phyloP scores from a whole-genome alignment of 2,888 invertebrate species.

The Drosophila diplacantha region DNA sequence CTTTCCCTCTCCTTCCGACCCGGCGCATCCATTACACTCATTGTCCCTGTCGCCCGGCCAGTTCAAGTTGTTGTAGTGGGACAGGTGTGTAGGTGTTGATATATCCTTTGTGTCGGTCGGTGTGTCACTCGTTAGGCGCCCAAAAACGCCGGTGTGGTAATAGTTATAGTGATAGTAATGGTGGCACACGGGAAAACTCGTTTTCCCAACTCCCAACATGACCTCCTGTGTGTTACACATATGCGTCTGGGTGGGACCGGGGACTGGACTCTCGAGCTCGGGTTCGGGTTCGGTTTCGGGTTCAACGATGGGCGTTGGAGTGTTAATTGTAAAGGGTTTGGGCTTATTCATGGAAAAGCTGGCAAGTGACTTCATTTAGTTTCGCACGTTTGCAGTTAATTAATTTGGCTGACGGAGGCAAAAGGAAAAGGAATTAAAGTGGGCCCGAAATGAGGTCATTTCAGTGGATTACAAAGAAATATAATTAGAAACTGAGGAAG shows the following conservation, averaged over 20 bases:
- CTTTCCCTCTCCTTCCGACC: slow-evolving; percentile 15
- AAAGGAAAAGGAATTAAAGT: background rate
- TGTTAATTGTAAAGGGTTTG: slow-evolving; percentile 59
- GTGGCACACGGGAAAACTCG: slow-evolving; percentile 24
- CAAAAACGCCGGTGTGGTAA: slow-evolving; percentile 29
- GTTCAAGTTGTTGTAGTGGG: slow-evolving; percentile 1
- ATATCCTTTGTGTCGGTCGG: slow-evolving; percentile 26
- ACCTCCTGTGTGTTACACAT: slow-evolving; percentile 28
- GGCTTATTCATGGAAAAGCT: slow-evolving; percentile 16
- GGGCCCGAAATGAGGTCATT: slow-evolving; percentile 13
- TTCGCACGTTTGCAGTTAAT: slow-evolving; percentile 63
- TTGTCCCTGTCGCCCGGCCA: slow-evolving; percentile 26
- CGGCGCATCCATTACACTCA: slow-evolving; percentile 23
- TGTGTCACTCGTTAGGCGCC: slow-evolving; percentile 44
- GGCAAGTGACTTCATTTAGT: slow-evolving; percentile 60
- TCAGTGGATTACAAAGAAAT: background rate
- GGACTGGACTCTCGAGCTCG: background rate
- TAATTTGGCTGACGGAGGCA: slow-evolving; percentile 46
- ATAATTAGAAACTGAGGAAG: background rate
- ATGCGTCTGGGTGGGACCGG: slow-evolving; percentile 29
- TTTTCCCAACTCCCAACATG: slow-evolving; percentile 43
- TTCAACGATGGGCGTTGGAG: slow-evolving; percentile 32
- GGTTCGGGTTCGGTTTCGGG: slow-evolving; percentile 9
- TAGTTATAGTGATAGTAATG: slow-evolving; percentile 36
- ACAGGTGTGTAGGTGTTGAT: slow-evolving; percentile 61